Percentiles rank a stretch among this genome's conserved stretches.
These are phyloP conservation scores for Etia nguti DNA, from an alignment of 2,113 vertebrate genomes.

Conservation along the genomic window DNA sequence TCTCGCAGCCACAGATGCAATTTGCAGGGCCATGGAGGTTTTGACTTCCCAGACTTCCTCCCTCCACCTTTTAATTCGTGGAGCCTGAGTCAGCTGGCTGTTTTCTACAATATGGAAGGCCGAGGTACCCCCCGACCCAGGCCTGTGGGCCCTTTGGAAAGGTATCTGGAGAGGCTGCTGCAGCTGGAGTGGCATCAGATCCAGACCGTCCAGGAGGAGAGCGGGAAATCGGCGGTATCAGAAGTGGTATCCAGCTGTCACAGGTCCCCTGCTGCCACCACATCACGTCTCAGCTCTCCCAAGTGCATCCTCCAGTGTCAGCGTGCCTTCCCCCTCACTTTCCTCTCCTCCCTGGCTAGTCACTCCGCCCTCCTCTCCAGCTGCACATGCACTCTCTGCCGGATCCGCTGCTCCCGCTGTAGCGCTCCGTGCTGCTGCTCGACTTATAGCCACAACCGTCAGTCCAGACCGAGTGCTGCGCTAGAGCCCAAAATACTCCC, in stretches of 20 bases:
- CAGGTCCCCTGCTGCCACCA: constrained; percentile 50
- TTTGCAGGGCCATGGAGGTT: background rate
- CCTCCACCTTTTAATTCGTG: constrained; percentile 87
- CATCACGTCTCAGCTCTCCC: constrained; percentile 66
- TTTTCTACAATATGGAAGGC: constrained; percentile 73
- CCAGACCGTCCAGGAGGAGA: constrained; percentile 78
- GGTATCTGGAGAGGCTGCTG: constrained; percentile 79
- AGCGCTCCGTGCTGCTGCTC: constrained; percentile 37
- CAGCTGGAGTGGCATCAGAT: constrained; percentile 86
- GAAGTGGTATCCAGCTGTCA: constrained; percentile 33
- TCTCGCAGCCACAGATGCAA: background rate
- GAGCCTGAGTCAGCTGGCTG: constrained; percentile 80
- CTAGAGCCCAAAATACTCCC: constrained; percentile 29
- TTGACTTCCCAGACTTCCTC: constrained; percentile 83
- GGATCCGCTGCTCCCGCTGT: constrained; percentile 25
- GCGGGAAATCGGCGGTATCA: constrained; percentile 18
- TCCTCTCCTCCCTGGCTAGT: constrained; percentile 62
- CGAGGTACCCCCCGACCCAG: constrained; percentile 36
- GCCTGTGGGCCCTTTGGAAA: constrained; percentile 73
- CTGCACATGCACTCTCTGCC: constrained; percentile 46
- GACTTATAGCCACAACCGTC: constrained; percentile 6
- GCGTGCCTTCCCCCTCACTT: constrained; percentile 67
- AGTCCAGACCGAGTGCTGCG: constrained; percentile 28
- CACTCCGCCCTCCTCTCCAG: constrained; percentile 38
- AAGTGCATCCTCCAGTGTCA: constrained; percentile 75